These are phyloP conservation scores for Laterallus jamaicensis DNA, from an alignment of 2,113 vertebrate species.

Conservation along the genomic window DNA sequence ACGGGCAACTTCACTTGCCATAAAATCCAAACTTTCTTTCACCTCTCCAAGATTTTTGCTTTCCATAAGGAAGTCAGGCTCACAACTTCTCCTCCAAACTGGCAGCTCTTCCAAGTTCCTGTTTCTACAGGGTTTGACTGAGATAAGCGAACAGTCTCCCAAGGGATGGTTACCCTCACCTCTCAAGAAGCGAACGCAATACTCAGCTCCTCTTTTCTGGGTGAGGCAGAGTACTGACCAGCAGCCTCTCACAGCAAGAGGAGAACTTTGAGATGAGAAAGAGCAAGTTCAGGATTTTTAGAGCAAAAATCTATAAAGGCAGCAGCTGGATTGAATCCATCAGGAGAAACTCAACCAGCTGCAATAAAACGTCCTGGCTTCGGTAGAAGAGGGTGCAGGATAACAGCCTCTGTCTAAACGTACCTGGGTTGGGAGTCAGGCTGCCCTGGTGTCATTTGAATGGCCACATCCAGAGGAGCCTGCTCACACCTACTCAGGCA, in stretches of 20 bases:
- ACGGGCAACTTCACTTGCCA: slow-evolving; percentile 4
- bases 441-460: neutral
- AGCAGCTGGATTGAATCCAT: neutral
- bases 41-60: neutral
- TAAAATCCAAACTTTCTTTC: slow-evolving; percentile 3
- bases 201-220: neutral
- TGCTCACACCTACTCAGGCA: neutral
- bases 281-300: neutral
- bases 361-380: neutral
- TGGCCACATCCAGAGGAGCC: neutral
- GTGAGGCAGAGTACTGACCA: neutral
- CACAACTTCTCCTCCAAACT: neutral
- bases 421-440: neutral
- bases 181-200: rapidly evolving
- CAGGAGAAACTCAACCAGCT: neutral
- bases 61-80: neutral
- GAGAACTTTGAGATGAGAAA: neutral
- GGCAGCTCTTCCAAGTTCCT: neutral
- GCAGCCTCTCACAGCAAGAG: neutral
- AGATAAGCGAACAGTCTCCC: neutral
- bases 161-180: neutral
- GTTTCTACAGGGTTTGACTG: neutral
- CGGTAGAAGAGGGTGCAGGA: neutral
- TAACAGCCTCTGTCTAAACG: neutral
- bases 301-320: neutral